Base-by-base conservation (phyloP, 1,140 invertebrate species). In the Armadillidium nasatum region DNA sequence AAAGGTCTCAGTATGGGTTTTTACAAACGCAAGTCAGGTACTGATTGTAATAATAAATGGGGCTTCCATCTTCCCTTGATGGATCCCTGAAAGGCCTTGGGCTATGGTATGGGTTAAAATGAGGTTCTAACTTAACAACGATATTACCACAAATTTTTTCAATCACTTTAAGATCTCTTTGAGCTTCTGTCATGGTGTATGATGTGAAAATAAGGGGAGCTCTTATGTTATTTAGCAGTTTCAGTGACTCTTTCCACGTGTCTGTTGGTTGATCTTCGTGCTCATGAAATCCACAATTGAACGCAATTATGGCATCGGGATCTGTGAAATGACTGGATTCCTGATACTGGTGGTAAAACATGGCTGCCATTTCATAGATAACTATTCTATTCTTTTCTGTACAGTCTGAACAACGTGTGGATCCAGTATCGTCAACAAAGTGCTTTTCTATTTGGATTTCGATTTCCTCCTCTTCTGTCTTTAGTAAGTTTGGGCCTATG, bases 401-500 rank as follows among this genome's bases (percentile, higher is more conserved):
- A 21, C 79, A 80, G 21, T 75, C 73, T 7, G 46, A 66, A 44
- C 79, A 80, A 22, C 68, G 69, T 19, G 76, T 79, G 15, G 50
- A 45, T 9, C 79, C 79, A 23, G 67, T 75, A 67, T 80, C 79
- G 19, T 80, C 79, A 7, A 80, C 43, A 46, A 44, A 68, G 68
- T 74, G 76, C 6, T 76, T 68, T 44, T 73, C 74, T 10, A 70
- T 60, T 13, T 54, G 66, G 9, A 43, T 33, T 19, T 78, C 75
- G 6, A 66, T 67, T 33, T 33, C 72, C 13, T 50, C 33, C 7
- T 75, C 75, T n/a, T 46, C 73, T 68, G 67, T 71, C 7, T n/a
- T n/a, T 23, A 80, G 78, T 10, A 80, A 67, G 43, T 80, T 75
- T 43, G 79, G 79, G 3, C 79, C 79, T 74, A 80, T 71, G 23